Percentiles rank a stretch among this genome's conserved stretches.
phyloP scores from a whole-genome alignment of 2,888 invertebrate species.

The Pherbina coryleti region DNA sequence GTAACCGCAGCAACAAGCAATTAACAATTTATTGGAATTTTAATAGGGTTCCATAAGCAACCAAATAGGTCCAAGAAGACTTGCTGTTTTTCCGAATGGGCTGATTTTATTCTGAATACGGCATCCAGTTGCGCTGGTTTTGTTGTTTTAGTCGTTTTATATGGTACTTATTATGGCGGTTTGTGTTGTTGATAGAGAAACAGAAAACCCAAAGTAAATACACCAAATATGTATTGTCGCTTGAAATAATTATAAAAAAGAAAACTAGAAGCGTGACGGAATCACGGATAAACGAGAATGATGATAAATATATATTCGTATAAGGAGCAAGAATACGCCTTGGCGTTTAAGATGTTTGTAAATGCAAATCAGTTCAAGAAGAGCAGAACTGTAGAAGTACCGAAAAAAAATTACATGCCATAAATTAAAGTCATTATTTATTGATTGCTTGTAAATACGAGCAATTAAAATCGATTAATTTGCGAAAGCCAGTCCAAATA shows the following conservation, averaged over 20 bases:
- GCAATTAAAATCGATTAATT: too few relatives aligned
- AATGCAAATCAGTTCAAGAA: neutral
- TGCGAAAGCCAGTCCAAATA: too few relatives aligned
- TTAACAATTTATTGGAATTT: too few relatives aligned
- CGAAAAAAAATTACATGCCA: too few relatives aligned
- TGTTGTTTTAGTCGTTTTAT: neutral
- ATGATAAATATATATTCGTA: too few relatives aligned
- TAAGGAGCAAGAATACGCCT: neutral
- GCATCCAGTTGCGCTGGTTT: neutral
- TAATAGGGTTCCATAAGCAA: too few relatives aligned
- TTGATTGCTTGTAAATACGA: too few relatives aligned
- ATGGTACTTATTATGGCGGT: neutral
- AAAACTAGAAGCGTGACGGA: conserved; percentile 5
- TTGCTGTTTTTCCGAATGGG: too few relatives aligned
- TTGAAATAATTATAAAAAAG: conserved; percentile 19
- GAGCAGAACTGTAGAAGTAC: neutral
- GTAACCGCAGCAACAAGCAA: too few relatives aligned
- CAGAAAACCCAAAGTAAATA: too few relatives aligned
- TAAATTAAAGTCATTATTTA: too few relatives aligned
- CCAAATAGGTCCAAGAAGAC: too few relatives aligned
- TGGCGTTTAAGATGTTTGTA: neutral
- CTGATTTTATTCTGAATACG: neutral
- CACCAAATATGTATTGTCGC: neutral
- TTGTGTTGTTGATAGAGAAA: neutral
- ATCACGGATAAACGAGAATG: neutral